These are phyloP conservation scores for Octopus sinensis DNA, from an alignment of 1,140 invertebrate species.

Conservation along the genomic window DNA sequence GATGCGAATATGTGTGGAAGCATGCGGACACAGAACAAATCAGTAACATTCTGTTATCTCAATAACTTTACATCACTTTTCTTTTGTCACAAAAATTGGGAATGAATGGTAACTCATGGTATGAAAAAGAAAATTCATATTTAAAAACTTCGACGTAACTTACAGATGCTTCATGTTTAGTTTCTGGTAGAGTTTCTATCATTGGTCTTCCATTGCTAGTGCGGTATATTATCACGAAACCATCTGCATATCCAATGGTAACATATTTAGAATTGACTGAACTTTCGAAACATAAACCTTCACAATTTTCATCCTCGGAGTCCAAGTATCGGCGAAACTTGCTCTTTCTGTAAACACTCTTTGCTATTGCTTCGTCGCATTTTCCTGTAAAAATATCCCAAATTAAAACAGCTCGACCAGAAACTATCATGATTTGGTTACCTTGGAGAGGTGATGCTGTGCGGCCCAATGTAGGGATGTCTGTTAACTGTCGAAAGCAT, in stretches of 20 bases:
- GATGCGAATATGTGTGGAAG: too few species aligned
- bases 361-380: slow-evolving; percentile 39
- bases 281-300: slow-evolving; percentile 26
- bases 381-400: slow-evolving; percentile 35
- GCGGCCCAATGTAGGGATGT: slow-evolving; percentile 41
- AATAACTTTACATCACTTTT: too few species aligned
- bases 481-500: slow-evolving; percentile 35
- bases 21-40: too few species aligned
- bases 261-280: slow-evolving; percentile 25
- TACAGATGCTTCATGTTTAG: slow-evolving; percentile 39
- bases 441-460: slow-evolving; percentile 30
- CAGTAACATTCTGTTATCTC: too few species aligned
- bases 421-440: slow-evolving; percentile 36
- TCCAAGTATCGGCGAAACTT: slow-evolving; percentile 42
- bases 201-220: slow-evolving; percentile 35
- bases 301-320: slow-evolving; percentile 27
- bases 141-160: slow-evolving; percentile 9
- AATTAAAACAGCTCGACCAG: neutral
- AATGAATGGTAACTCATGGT: too few species aligned
- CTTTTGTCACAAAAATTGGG: too few species aligned
- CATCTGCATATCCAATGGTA: slow-evolving; percentile 44
- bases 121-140: too few species aligned
- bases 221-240: slow-evolving; percentile 41
- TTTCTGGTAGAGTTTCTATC: slow-evolving; percentile 32
- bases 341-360: slow-evolving; percentile 25